Base-by-base conservation (phyloP, 2,113 vertebrate genomes). In the Pardalotus punctatus region DNA sequence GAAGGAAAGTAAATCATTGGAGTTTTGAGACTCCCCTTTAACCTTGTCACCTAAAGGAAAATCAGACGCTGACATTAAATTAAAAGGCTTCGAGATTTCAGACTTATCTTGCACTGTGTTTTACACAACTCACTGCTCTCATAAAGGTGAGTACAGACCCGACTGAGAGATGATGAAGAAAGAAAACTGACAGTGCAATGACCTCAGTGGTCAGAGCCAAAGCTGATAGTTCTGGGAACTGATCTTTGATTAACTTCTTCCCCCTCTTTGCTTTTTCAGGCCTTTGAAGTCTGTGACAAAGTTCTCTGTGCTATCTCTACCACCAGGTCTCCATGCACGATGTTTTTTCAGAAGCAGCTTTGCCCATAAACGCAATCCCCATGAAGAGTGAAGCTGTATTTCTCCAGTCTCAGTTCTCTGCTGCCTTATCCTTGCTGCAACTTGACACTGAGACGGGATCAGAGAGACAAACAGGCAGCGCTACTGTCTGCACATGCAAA, bases 121-220 rank as follows among this genome's bases (percentile, higher is more conserved):
- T 96, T 94, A 47, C 40, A 86, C 48, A n/a, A 60, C 57, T 94
- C 36, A 45, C 40, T 93, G 45, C 60, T 70, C 61, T 58, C 65
- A 47, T 48, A 87, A 73, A 93, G 76, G 80, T 90, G 78, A 91
- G 70, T 10, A 36, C n/a, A 81, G 38, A 82, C 35, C 6, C 13
- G 19, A 48, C 11, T 33, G 42, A 89, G n/a, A 81, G 66, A 80
- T n/a, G 42, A 91, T 35, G 62, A 88, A 70, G 61, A 58, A 90
- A 88, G 87, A 70, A 77, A 86, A 86, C 22, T 73, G 48, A 81
- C 48, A 80, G 29, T 35, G 45, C 5, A 6, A 57, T 91, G 84
- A 97, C 72, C 77, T 96, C 88, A 88, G 40, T 31, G 81, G 50
- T 80, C 95, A 85, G 62, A 90, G 38, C 22, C 69, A 88, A 69